Conservation (phyloP, 2,797 vertebrate species). For the Chelmon rostratus region DNA sequence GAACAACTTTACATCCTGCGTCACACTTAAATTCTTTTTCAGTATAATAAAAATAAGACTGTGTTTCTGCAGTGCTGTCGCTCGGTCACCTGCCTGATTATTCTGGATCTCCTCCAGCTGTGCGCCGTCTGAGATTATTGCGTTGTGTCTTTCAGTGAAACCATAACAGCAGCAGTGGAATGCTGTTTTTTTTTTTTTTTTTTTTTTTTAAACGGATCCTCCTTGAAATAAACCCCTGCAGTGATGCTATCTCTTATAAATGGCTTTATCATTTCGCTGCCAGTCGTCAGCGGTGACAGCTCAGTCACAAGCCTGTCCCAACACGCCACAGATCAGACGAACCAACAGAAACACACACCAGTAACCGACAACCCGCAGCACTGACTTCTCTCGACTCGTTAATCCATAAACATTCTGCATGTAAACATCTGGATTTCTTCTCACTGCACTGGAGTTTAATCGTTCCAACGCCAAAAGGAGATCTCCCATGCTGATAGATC, state of each 20-base stretch:
- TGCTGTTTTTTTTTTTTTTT: too few species aligned
- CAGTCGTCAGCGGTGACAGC: constrained; percentile 29
- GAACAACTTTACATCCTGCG: too few species aligned
- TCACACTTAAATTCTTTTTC: too few species aligned
- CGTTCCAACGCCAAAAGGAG: not conserved
- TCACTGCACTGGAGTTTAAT: too few species aligned
- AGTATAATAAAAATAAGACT: too few species aligned
- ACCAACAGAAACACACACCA: constrained; percentile 22
- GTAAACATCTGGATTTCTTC: not conserved
- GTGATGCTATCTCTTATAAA: constrained; percentile 9
- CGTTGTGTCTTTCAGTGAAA: not conserved
- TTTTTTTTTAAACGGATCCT: not conserved
- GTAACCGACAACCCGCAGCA: constrained; percentile 30
- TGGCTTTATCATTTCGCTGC: constrained; percentile 34
- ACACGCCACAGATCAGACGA: constrained; percentile 42
- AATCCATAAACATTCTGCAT: constrained; percentile 3
- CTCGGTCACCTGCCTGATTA: not conserved
- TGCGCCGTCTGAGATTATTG: not conserved
- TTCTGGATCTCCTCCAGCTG: not conserved
- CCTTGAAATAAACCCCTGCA: constrained; percentile 12
- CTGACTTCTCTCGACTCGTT: not conserved
- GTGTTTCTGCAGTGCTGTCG: not conserved
- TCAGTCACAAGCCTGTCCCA: constrained; percentile 28
- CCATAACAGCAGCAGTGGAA: constrained; percentile 14
- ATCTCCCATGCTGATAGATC: not conserved